phyloP scores from a whole-genome alignment of 2,797 vertebrate species.

The Molossus alvarezi region DNA sequence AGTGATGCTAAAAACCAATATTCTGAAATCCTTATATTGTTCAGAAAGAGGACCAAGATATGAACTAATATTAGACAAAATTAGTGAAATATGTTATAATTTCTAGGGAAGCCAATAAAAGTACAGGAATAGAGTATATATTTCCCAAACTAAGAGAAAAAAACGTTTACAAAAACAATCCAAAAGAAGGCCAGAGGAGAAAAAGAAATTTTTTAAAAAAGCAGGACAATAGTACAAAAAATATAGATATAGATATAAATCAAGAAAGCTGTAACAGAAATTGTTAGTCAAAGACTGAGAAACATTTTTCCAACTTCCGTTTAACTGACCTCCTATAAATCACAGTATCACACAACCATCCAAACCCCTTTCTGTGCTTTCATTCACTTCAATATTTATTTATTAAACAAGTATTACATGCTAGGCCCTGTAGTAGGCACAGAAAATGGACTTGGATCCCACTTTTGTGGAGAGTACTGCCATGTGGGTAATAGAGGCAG shows the following conservation, averaged over 20 bases:
- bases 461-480: background rate
- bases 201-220: background rate
- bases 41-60: background rate
- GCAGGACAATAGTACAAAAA: background rate
- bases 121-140: background rate
- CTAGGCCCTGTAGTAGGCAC: background rate
- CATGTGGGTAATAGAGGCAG: background rate
- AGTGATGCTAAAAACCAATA: background rate
- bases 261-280: slow-evolving; percentile 15
- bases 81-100: background rate
- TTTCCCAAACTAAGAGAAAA: slow-evolving; percentile 17
- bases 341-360: background rate
- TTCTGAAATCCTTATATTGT: background rate
- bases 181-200: slow-evolving; percentile 20
- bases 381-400: background rate
- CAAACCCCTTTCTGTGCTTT: background rate
- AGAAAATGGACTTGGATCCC: background rate
- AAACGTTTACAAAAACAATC: background rate
- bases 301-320: background rate
- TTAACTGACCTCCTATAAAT: background rate
- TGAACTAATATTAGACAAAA: background rate
- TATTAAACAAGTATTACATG: background rate
- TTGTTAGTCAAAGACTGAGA: background rate
- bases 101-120: background rate
- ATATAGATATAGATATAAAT: background rate